Evolutionary conservation across 2,797 vertebrate species (phyloP), one percentile per base, ranked within the genome.

Genomic region (Benthosema pterotum): DNA sequence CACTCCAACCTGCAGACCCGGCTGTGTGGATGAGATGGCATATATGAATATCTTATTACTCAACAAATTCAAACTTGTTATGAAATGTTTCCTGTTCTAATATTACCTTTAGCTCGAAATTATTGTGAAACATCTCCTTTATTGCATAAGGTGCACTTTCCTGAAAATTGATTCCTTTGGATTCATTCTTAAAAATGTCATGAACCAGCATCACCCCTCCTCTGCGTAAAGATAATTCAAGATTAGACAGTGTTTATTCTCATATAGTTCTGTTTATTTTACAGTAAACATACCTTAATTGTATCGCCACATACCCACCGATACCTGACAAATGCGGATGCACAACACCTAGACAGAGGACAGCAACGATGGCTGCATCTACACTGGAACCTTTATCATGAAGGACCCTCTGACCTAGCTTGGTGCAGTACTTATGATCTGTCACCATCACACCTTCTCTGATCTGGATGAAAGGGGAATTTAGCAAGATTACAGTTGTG

Each of bases 201-300:
- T 96, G 94, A 65, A 97, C 74, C 71, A 96, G 79, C 95, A 97
- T 96, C 71, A 96, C 93, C 0, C 95, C 95, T 7, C 95, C 94
- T 66, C 96, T 97, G 81, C n/a, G 72, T 17, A 52, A 0, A 82
- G 8, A 42, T 25, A 57, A 47, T 4, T 12, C 25, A 57, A 3
- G 17, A 25, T 14, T 3, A 25, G 51, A 18, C 6, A 28, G 53
- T 38, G 1, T 22, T 45, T 38, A 45, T 22, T 42, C 55, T 19
- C 38, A 57, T 2, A 9, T 56, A 2, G 5, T 3, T 15, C 18
- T 0, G 18, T 16, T n/a, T 25, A 13, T 22, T 43, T 67, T 45
- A 46, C 3, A 18, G 14, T 4, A 11, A 42, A 14, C 25, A n/a
- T 9, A 38, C 42, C n/a, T n/a, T 13, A 55, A 14, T 0, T 4